Evolutionary conservation across 2,797 vertebrate species (phyloP).

Genomic region (Tapera naevia): DNA sequence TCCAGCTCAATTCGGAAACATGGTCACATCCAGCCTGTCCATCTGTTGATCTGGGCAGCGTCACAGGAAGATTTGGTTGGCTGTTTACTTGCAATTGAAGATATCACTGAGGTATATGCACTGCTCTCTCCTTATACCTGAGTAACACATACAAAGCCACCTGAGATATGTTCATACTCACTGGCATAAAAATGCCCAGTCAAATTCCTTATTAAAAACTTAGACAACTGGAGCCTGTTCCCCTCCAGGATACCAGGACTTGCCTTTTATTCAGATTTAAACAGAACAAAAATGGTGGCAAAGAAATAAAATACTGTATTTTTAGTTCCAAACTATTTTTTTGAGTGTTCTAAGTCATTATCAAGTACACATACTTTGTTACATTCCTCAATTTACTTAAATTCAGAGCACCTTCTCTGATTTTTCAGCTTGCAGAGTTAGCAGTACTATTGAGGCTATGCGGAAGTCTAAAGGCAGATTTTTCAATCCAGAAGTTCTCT

Average conservation of each 20-base stretch:
- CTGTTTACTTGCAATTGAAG: not conserved
- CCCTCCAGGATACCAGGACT: not conserved
- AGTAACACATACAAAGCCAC: not conserved
- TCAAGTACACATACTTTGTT: not conserved
- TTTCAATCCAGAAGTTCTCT: not conserved
- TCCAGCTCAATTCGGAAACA: not conserved
- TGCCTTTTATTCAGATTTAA: not conserved
- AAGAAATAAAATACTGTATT: not conserved
- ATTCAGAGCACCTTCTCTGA: not conserved
- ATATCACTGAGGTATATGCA: not conserved
- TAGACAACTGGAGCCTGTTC: not conserved
- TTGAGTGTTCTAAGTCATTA: not conserved
- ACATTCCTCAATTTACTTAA: not conserved
- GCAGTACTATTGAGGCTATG: not conserved
- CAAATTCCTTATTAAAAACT: not conserved
- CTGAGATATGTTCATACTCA: not conserved
- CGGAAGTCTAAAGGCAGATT: not conserved
- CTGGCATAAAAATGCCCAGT: not conserved
- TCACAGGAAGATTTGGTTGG: not conserved
- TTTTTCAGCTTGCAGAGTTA: not conserved
- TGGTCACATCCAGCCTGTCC: not conserved
- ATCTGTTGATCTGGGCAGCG: not conserved
- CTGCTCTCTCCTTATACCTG: not conserved
- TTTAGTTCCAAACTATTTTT: not conserved
- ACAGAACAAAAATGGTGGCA: not conserved